Base-by-base conservation (phyloP, 2,113 vertebrate genomes). In the Oreochromis spilurus region DNA sequence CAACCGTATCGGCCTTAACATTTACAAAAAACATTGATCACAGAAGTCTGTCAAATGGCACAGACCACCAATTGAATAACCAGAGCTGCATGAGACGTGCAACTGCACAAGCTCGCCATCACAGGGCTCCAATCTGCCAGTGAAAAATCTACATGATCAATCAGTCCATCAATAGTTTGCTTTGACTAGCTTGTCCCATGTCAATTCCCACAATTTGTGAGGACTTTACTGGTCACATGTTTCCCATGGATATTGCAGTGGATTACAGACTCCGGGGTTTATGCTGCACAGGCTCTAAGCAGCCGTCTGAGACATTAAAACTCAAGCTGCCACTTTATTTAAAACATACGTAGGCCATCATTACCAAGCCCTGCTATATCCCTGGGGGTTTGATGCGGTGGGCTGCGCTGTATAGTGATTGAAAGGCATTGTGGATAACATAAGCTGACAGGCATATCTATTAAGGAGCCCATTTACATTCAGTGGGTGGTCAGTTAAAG, bases 401-500 rank as follows among this genome's bases (percentile, higher is more conserved):
- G 89, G 89, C 40, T 84, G 87, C 4, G 5, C 58, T 72, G 67
- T 62, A 79, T 52, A 45, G 78, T 77, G 40, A 70, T 65, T 90
- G 86, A 91, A 84, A 86, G 86, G 85, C 82, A 82, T 84, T 85
- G 84, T 77, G 87, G 92, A 58, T 91, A 92, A 94, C 90, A 77
- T 85, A 82, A 92, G 84, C 85, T 89, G 93, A 94, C 92, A 93
- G 81, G 84, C 84, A 83, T 90, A 81, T 90, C 90, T 90, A 79
- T 93, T 91, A 87, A 79, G 65, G 38, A 91, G 90, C 53, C 77
- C 82, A 84, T 93, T 87, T 89, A 86, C 81, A 88, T 85, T 81
- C 60, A 91, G 92, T 87, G 88, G 93, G 91, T 87, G 88, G 91
- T 91, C 87, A 89, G 81, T 88, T 62, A 89, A 85, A 93, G 93